Base-by-base conservation (phyloP, 1,140 invertebrate species). In the Eriosoma lanigerum region DNA sequence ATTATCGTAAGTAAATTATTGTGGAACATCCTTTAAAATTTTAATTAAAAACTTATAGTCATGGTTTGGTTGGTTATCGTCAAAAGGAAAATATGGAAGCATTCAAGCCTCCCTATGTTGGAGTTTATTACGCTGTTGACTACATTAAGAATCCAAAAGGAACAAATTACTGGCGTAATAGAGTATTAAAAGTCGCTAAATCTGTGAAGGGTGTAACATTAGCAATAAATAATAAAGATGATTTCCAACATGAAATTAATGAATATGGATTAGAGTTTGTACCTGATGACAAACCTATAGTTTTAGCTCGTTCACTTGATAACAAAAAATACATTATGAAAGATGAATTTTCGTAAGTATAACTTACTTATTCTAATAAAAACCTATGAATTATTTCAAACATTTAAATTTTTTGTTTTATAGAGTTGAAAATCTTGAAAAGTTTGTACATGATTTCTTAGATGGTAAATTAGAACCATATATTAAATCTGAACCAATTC, bases 101-200 rank as follows among this genome's bases (percentile, higher is more conserved):
- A 82, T 99, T 99, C 88, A 91, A 90, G 83, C 92, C 91, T 84
- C 97, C 98, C 4, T 85, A 97, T 70, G 89, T 99, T 52, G 91
- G 97, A 81, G 97, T 94, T 32, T 99, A 96, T 86, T 99, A 93
- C 86, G 90, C 89, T 85, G 96, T 99, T 10, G 97, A 99, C 87
- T 99, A 99, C 85, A 90, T 93, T 0, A 98, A 98, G 87, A 98
- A 99, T 86, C 89, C 93, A 13, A 99, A 99, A 86, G 92, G 89
- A 52, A 81, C 97, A n/a, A 99, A 99, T 87, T 99, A 99, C 88
- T 99, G 97, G 96, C 92, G 98, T 84, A 99, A 99, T 88, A 91
- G 96, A 82, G 91, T 98, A 46, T 88, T 98, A 81, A 98, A 98
- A 89, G 95, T 98, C 58, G 97, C 95, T 81, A 93, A 97, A 85